Evolutionary conservation across 1,140 invertebrate genomes (phyloP).

Genomic region (Drosophila athabasca): DNA sequence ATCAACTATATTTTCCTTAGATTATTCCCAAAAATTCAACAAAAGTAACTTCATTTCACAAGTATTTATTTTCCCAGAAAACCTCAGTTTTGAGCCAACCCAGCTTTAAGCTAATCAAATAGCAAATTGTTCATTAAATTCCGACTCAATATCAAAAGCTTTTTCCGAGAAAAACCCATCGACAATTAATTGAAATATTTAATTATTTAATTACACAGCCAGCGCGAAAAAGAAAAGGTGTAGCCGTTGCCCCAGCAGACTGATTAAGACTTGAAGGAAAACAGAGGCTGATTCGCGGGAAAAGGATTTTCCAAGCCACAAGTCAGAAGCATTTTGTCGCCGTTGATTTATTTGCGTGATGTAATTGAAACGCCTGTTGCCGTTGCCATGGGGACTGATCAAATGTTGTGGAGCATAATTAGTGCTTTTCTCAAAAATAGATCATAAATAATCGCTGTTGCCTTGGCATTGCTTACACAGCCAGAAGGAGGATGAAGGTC

Average conservation of each 20-base stretch:
- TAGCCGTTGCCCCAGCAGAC: background rate
- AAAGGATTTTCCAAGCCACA: conserved; percentile 24
- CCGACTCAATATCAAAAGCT: background rate
- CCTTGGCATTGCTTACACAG: conserved; percentile 10
- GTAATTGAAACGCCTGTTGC: conserved; percentile 69
- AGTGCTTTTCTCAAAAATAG: conserved; percentile 77
- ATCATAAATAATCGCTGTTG: conserved; percentile 73
- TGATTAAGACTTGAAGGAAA: conserved; percentile 10
- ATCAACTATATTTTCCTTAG: no score
- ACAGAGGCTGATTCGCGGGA: background rate
- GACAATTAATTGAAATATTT: conserved; percentile 23
- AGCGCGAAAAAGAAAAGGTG: background rate
- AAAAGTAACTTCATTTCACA: no score
- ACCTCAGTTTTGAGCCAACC: no score
- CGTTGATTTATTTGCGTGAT: conserved; percentile 71
- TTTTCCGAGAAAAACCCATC: no score
- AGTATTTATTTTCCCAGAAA: no score
- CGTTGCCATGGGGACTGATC: conserved; percentile 48
- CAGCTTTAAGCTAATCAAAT: no score
- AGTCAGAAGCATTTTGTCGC: conserved; percentile 24
- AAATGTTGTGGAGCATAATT: conserved; percentile 70
- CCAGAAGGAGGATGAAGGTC: conserved; percentile 37
- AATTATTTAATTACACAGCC: conserved; percentile 28
- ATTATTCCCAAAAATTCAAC: no score
- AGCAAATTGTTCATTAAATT: no score